phyloP scores from a whole-genome alignment of 2,797 vertebrate genomes.

The Peromyscus eremicus region DNA sequence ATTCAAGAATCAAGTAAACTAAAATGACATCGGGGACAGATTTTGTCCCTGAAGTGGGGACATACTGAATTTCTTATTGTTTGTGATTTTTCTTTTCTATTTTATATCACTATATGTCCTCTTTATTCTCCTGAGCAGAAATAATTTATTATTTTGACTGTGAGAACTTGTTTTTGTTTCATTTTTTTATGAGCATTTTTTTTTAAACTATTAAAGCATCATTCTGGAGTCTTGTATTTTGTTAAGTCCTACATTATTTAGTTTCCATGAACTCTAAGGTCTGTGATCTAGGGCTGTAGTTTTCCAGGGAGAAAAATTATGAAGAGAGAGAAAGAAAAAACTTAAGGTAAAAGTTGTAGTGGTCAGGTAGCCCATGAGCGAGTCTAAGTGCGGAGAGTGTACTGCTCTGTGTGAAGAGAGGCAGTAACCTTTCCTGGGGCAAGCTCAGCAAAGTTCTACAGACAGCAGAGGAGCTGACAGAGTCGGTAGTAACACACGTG shows the following conservation, averaged over 20 bases:
- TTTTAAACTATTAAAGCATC: constrained; percentile 40
- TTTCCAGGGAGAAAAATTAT: background rate
- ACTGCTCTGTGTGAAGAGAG: background rate
- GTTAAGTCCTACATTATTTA: background rate
- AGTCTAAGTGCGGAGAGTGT: background rate
- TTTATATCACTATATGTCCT: background rate
- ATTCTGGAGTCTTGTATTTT: background rate
- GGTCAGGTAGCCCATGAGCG: background rate
- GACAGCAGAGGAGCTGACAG: background rate
- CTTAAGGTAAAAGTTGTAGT: background rate
- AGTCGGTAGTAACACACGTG: background rate
- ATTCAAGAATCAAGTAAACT: constrained; percentile 7
- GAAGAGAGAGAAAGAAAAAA: background rate
- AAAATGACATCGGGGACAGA: background rate
- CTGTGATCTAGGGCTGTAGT: background rate
- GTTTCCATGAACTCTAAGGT: background rate
- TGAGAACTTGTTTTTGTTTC: constrained; percentile 27
- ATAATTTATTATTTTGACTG: constrained; percentile 20
- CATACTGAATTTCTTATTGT: background rate
- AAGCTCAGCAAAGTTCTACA: background rate
- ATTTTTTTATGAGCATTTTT: background rate
- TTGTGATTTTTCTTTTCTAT: background rate
- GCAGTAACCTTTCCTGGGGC: background rate
- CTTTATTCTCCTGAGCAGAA: constrained; percentile 15
- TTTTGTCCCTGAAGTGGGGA: constrained; percentile 1